Base-by-base conservation (phyloP, 1,140 invertebrate genomes). In the Tigriopus japonicus region DNA sequence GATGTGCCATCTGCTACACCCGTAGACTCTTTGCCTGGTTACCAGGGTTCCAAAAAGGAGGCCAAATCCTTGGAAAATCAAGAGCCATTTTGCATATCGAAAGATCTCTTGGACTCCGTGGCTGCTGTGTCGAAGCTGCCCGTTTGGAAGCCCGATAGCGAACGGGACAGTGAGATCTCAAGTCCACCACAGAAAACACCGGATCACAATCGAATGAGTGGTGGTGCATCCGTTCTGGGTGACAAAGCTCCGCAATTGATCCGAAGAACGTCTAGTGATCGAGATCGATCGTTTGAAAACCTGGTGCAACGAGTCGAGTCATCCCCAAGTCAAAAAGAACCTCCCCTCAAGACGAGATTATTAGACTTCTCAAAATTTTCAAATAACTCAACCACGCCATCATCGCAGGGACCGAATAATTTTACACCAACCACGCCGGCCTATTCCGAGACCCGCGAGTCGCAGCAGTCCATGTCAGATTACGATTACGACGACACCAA, bases 61-160 rank as follows among this genome's bases (percentile, higher is more conserved):
- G 35, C 3, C 21, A 35, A 35, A 35, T 35, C 28, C 28, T 35
- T 35, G 28, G 28, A 35, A 35, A 35, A 35, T 9, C 28, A 35
- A 35, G 28, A 35, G 21, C 5, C 21, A 5, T 35, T 19, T 19
- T 24, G 42, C 15, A 61, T 61, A 14, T 51, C 59, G 14, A 61
- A 56, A 15, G 59, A 61, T 28, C 51, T 61, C 5, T 35, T 61
- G 9, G 59, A 61, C 12, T 51, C 51, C 28, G 59, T 61, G 19
- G 43, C 28, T n/a, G 59, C 17, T 17, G 23, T 51, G 13, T 56
- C 59, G 7, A 61, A 61, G 45, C 40, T 61, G 17, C 49, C 45
- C 28, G 59, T 49, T 6, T 61, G 45, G 45, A 61, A 61, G 51
- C 59, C 58, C 49, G 21, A 21, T 15, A 42, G 41, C 6, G 41